Base-by-base conservation (phyloP, 2,888 invertebrate genomes). In the Nycteola revayana region DNA sequence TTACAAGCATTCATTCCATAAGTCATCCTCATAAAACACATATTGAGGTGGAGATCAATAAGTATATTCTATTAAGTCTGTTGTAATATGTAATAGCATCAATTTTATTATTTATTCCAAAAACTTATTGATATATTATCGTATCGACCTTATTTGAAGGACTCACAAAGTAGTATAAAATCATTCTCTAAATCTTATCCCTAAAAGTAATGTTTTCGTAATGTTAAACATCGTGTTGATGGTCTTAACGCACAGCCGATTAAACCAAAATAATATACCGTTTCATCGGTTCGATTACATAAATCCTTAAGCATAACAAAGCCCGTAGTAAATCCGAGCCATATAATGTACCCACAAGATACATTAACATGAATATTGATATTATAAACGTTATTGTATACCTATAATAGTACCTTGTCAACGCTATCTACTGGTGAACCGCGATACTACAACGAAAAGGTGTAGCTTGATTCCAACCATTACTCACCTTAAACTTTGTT, bases 401-500 rank as follows among this genome's bases (percentile, higher is more conserved):
- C 14, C 36, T 44, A 49, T 43, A 41, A 24, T 55, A 45, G 3
- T 14, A 45, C 50, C 57, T 56, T 60, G 36, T 33, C 48, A 64
- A 60, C 70, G 75, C 75, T 55, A 66, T 67, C 75, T 75, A 51
- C 54, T 43, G 66, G 46, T 10, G 30, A 7, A 17, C 7, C 9
- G 20, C 17, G 36, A 47, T 9, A 68, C 45, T 48, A 62, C 28
- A 36, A 31, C 21, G n/a, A 14, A 14, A 14, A 5, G 14, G n/a
- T n/a, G n/a, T n/a, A n/a, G n/a, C n/a, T n/a, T n/a, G n/a, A n/a
- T n/a, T n/a, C n/a, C n/a, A n/a, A n/a, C n/a, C n/a, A n/a, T n/a
- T n/a, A n/a, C n/a, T n/a, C n/a, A n/a, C n/a, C n/a, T n/a, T n/a
- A n/a, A n/a, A n/a, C n/a, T n/a, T n/a, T n/a, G n/a, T n/a, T n/a